These are phyloP conservation scores for Coryphaenoides rupestris DNA, from an alignment of 2,113 vertebrate genomes.

Conservation along the genomic window DNA sequence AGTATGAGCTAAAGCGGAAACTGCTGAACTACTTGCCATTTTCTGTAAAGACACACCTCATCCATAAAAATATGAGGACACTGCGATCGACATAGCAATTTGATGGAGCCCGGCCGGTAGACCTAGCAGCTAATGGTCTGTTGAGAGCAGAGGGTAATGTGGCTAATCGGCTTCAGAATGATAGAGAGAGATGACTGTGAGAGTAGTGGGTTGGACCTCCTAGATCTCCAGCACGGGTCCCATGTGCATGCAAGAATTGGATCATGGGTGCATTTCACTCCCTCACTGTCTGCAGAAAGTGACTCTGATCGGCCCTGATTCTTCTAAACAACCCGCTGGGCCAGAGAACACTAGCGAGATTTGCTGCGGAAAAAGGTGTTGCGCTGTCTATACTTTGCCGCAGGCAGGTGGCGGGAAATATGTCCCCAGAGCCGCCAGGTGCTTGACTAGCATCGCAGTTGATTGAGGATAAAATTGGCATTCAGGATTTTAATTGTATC, in stretches of 20 bases:
- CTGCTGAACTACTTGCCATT: neutral
- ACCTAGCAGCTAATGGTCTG: slow-evolving; percentile 34
- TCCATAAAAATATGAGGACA: slow-evolving; percentile 10
- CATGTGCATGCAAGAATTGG: too few species aligned
- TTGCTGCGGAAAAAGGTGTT: slow-evolving; percentile 16
- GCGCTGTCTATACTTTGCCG: slow-evolving; percentile 3
- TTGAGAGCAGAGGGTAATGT: slow-evolving; percentile 57
- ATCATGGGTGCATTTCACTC: slow-evolving; percentile 18
- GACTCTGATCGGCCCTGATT: slow-evolving; percentile 27
- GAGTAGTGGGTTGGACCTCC: too few species aligned
- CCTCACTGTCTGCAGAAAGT: slow-evolving; percentile 15
- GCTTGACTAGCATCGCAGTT: slow-evolving; percentile 14
- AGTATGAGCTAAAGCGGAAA: neutral
- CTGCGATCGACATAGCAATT: slow-evolving; percentile 15
- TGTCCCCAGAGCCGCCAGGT: slow-evolving; percentile 26
- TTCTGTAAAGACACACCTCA: neutral
- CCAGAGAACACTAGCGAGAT: slow-evolving; percentile 13
- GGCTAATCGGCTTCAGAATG: slow-evolving; percentile 64
- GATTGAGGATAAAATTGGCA: slow-evolving; percentile 48
- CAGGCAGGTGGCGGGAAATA: slow-evolving; percentile 36
- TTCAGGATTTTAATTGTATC: slow-evolving; percentile 34
- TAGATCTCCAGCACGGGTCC: too few species aligned
- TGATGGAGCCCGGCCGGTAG: slow-evolving; percentile 23
- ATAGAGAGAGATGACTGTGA: slow-evolving; percentile 23
- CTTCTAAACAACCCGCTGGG: slow-evolving; percentile 7